Conservation (phyloP, 2,797 vertebrate species). For the Thalassophryne amazonica region DNA sequence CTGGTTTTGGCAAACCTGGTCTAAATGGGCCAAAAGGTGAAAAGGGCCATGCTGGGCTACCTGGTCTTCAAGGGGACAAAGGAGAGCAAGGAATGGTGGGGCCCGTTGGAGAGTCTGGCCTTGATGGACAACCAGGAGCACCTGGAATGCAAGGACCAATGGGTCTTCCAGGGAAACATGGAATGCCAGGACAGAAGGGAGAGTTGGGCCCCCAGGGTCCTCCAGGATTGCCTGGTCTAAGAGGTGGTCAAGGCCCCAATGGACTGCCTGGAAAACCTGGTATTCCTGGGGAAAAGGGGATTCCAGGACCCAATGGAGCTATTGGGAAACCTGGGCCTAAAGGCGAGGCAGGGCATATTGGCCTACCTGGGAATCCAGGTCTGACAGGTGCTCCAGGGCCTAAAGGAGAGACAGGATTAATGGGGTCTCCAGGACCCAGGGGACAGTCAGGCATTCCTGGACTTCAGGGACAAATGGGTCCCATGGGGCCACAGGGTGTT, state of each 20-base stretch:
- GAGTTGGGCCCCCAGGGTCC: slow-evolving; percentile 87
- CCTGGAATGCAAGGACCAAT: slow-evolving; percentile 89
- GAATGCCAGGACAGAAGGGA: slow-evolving; percentile 87
- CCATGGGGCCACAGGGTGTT: slow-evolving; percentile 92
- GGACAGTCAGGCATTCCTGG: slow-evolving; percentile 96
- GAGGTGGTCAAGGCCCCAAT: slow-evolving; percentile 88
- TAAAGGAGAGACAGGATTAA: slow-evolving; percentile 89
- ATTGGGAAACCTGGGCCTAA: slow-evolving; percentile 91
- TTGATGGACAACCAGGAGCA: slow-evolving; percentile 83
- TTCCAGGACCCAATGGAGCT: slow-evolving; percentile 84
- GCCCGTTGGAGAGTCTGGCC: slow-evolving; percentile 82
- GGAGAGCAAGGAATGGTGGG: slow-evolving; percentile 88
- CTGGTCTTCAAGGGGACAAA: slow-evolving; percentile 86
- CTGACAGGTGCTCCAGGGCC: slow-evolving; percentile 78
- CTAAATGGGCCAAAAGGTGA: slow-evolving; percentile 89
- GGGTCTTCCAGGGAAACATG: slow-evolving; percentile 94
- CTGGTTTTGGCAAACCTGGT: slow-evolving; percentile 94
- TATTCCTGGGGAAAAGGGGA: slow-evolving; percentile 88
- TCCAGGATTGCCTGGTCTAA: slow-evolving; percentile 87
- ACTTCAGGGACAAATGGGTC: slow-evolving; percentile 91
- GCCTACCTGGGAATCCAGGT: slow-evolving; percentile 90
- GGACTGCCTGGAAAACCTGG: slow-evolving; percentile 89
- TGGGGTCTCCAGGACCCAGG: slow-evolving; percentile 88
- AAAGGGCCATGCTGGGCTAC: slow-evolving; percentile 83
- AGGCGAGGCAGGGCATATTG: slow-evolving; percentile 87